Conservation (phyloP, 2,113 vertebrate species). For the Haplochromis burtoni region DNA sequence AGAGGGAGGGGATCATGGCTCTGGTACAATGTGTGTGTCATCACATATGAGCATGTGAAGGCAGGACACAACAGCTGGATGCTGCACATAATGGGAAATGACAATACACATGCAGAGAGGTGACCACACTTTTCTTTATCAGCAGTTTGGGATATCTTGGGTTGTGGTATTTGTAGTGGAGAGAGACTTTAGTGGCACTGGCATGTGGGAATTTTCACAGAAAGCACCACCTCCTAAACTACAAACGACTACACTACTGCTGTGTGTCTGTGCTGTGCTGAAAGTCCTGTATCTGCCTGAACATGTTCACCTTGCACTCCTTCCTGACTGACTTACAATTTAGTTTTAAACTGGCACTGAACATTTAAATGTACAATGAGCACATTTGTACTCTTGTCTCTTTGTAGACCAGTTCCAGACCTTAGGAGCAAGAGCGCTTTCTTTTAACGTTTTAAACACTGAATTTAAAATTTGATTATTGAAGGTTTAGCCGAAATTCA, state of each 20-base stretch:
- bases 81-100: neutral
- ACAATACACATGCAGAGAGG: neutral
- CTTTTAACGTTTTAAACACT: neutral
- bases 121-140: neutral
- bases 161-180: neutral
- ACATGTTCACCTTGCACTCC: neutral
- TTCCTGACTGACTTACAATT: neutral
- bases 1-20: neutral
- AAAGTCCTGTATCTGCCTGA: neutral
- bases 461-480: neutral
- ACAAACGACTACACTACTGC: neutral
- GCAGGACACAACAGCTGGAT: neutral
- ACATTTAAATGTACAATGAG: neutral
- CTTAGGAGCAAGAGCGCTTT: neutral
- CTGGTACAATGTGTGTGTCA: neutral
- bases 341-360: neutral
- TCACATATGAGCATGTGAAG: neutral
- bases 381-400: neutral
- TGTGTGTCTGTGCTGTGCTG: neutral
- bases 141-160: neutral
- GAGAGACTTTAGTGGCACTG: neutral
- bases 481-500: neutral
- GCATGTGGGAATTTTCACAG: neutral
- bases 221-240: neutral
- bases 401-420: neutral